Evolutionary conservation across 2,113 vertebrate species (phyloP), one percentile per base, ranked within the genome.

Genomic region (Crotalus viridis): DNA sequence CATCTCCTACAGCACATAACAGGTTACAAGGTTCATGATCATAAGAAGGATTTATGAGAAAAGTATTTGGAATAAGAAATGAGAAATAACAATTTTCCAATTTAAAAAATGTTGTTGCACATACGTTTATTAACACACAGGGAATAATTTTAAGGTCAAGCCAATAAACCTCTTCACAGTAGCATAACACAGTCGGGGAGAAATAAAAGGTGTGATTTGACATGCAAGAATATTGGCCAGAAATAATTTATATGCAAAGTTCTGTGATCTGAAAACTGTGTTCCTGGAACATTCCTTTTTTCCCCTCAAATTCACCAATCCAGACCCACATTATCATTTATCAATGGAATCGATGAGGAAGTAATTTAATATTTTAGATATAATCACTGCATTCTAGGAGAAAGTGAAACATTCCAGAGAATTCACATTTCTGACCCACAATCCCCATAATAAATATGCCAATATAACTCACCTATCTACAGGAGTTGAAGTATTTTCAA

Each of bases 401-500:
- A 81, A 81, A 81, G 74, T 43, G 74, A 81, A 81, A 39, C 17
- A 81, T 81, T 81, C 33, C 74, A 81, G 33, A 81, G 74, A 43
- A 81, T 39, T 81, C 74, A 81, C 33, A 19, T 39, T 81, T 6
- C 69, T 43, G 57, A 28, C 21, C 24, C 24, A 19, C 93, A 87
- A 6, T 94, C 54, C 92, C 19, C 90, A 48, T 91, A 91, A 88
- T 92, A 48, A 93, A 39, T 28, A 95, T 19, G 81, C 13, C 43
- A 12, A 93, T 94, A 64, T 48, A 91, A 92, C 98, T n/a, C 93
- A 99, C 99, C 99, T 98, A 95, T 99, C 99, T 87, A 99, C 99
- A 28, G 99, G 99, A 89, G 99, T 98, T 51, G 99, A 99, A 24
- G 99, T 99, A 93, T 99, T 99, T 97, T 99, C 99, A 94, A 99